A percentile compares a stretch with the other conserved stretches of the same genome.
Evolutionary conservation across 2,888 invertebrate genomes (phyloP).

Genomic region (Hetaerina titia): DNA sequence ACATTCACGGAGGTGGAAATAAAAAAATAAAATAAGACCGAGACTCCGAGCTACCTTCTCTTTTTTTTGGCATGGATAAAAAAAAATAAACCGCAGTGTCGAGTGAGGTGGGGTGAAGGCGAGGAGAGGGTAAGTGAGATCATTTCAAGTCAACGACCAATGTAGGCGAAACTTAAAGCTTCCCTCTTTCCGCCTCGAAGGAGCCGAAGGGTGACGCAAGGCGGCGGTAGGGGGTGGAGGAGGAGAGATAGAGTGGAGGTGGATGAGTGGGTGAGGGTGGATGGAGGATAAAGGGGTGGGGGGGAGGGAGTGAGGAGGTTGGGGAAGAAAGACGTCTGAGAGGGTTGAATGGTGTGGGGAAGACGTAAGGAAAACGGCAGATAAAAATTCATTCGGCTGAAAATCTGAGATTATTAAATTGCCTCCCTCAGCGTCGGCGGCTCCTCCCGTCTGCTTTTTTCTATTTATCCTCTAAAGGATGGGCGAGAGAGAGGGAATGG

Average conservation of each 20-base stretch:
- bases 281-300: not conserved
- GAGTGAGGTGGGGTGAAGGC: not conserved
- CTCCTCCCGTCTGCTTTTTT: not conserved
- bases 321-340: not conserved
- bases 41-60: not conserved
- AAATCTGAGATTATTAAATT: not conserved
- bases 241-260: not conserved
- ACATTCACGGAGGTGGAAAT: not conserved
- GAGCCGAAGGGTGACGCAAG: not conserved
- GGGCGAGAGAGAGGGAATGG: not conserved
- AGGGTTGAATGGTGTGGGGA: not conserved
- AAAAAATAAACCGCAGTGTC: not conserved
- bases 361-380: not conserved
- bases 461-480: too few species aligned
- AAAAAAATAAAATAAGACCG: not conserved
- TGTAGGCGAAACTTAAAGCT: conserved; percentile 24
- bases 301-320: not conserved
- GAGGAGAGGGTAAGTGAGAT: conserved; percentile 12
- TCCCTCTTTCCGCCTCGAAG: not conserved
- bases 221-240: not conserved
- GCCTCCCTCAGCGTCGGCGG: not conserved
- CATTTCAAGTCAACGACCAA: conserved; percentile 27
- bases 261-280: not conserved
- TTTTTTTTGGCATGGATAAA: not conserved
- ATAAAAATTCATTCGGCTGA: not conserved